Evolutionary conservation across 92 coral and sea anemone species (phyloP), one percentile per base, ranked within the genome.

Genomic region (Pocillopora grandis): DNA sequence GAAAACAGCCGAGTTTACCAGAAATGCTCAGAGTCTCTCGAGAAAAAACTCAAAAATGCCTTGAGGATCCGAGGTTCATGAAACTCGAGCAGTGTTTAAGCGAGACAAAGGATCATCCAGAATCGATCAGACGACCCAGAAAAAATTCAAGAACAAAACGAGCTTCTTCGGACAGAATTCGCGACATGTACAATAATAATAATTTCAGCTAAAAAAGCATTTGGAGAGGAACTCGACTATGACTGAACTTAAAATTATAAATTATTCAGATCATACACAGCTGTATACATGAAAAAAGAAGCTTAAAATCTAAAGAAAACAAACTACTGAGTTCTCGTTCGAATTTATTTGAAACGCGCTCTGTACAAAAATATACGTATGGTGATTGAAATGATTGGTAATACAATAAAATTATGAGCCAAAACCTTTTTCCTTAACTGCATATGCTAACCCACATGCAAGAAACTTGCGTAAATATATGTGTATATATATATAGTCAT

Each of bases 41-140:
- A 18, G 95, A 94, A 76, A 92, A 77, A 72, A 89, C 98, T 12
- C 90, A 58, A 76, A 82, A 77, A 2, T 94, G 98, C 33, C 90
- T 94, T 0, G 82, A 90, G 58, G 98, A 94, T 48, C 94, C 98
- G 21, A 88, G 98, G 75, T 94, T 94, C 86, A 83, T 85, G 76
- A 87, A 92, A 76, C 93, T 94, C 27, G 92, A 89, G 77, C 76
- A 87, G 58, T 91, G 95, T 60, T 84, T 94, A 2, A 85, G 92
- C 61, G 82, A 72, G 66, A 83, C 86, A 9, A 37, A 80, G 33
- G 67, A 6, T 17, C 37, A 35, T 20, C 76, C 72, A 14, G 86
- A 74, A 3, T 23, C 69, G 18, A 49, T 15, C 2, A 35, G 68
- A 9, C 66, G 18, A 10, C 64, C 19, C 9, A 7, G 57, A 36